Base-by-base conservation (phyloP, 2,113 vertebrate species). In the Ictalurus furcatus region DNA sequence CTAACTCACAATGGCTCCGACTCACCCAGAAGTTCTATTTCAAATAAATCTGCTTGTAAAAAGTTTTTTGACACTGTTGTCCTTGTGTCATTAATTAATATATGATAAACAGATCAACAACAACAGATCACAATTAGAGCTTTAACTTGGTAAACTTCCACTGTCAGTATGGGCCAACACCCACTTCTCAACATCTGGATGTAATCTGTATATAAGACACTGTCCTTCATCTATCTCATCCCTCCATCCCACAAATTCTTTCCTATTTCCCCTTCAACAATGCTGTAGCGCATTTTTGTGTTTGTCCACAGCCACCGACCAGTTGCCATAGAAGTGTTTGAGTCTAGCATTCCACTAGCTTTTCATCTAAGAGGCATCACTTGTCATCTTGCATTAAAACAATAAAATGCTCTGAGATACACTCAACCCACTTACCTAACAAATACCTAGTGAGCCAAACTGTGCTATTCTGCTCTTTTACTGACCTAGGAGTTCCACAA, bases 341-440 rank as follows among this genome's bases (percentile, higher is more conserved):
- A 48, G 58, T 87, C 28, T n/a, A 83, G 59, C 85, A 90, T 91
- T 90, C 90, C 87, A 82, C 17, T 54, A 56, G 69, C 78, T 85
- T 78, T 88, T 84, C 65, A 86, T 88, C 52, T 63, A 58, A 73
- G 81, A 78, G 56, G 81, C 86, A 83, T 76, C 81, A 65, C 65
- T 54, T 88, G 81, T 82, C 88, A 83, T 21, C 25, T 54, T 82
- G 65, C 82, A 48, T 56, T 79, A 88, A 81, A 88, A 88, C 80
- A 48, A 87, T 87, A 73, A 91, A 89, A 81, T 40, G 44, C 71
- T 81, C 52, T 40, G 30, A 34, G 25, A 81, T 40, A 67, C 48
- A 69, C 63, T 63, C 37, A n/a, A 21, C 65, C 81, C 80, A 82
- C 52, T 54, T 85, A 59, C 73, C 83, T 19, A 85, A 88, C 74